These are phyloP conservation scores for Stenoptilia bipunctidactyla DNA, from an alignment of 2,888 invertebrate species.

Conservation along the genomic window DNA sequence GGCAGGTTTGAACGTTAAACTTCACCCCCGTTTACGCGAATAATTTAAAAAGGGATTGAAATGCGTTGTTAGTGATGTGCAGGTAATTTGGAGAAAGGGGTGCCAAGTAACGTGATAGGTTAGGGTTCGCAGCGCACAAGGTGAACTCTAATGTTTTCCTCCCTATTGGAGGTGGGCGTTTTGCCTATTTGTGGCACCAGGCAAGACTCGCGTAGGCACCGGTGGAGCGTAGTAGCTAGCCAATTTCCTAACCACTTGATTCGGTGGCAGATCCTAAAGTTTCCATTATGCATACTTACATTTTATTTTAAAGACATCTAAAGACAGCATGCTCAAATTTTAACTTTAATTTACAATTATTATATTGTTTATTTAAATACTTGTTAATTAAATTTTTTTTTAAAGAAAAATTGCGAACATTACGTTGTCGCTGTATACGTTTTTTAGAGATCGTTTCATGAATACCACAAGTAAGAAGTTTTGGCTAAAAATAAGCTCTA, in stretches of 20 bases:
- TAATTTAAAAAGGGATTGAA: too few species aligned
- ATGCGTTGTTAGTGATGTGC: slow-evolving; percentile 17
- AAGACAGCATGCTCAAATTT: not conserved
- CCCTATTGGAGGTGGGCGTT: slow-evolving; percentile 72
- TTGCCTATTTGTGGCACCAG: slow-evolving; percentile 68
- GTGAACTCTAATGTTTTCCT: slow-evolving; percentile 68
- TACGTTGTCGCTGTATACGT: too few species aligned
- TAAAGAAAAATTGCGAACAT: too few species aligned
- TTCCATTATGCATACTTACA: not conserved
- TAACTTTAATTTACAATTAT: not conserved
- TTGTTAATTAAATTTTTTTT: too few species aligned
- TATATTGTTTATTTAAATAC: too few species aligned
- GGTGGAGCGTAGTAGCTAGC: slow-evolving; percentile 30
- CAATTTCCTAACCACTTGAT: not conserved
- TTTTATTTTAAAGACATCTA: slow-evolving; percentile 1
- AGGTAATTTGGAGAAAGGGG: slow-evolving; percentile 25
- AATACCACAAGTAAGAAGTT: too few species aligned
- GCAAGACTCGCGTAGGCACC: slow-evolving; percentile 53
- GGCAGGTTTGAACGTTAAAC: too few species aligned
- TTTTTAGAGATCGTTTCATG: too few species aligned
- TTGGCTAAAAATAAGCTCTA: too few species aligned
- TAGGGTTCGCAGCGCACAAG: slow-evolving; percentile 71
- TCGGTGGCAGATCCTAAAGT: not conserved
- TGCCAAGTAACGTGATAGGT: slow-evolving; percentile 41
- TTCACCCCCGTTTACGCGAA: too few species aligned